Conservation (phyloP, 1,140 invertebrate species). For the Anthonomus grandis region DNA sequence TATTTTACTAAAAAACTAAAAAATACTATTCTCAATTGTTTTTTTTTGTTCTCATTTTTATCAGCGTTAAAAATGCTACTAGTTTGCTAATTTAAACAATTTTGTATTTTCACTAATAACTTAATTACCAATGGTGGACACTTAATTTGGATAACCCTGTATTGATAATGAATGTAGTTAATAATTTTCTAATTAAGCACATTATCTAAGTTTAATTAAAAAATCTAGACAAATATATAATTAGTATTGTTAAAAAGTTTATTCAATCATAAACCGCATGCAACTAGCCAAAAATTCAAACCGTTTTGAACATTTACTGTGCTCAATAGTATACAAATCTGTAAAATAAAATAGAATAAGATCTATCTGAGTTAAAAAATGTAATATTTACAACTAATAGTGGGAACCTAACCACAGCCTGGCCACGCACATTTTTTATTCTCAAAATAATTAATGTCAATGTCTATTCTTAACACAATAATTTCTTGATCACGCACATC, state of each 20-base stretch:
- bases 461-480: background rate
- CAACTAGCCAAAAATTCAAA: constrained; percentile 16
- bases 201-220: constrained; percentile 5
- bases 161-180: too few species aligned
- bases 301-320: background rate
- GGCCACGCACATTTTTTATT: constrained; percentile 55
- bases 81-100: too few species aligned
- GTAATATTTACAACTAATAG: constrained; percentile 25
- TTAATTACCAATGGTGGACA: too few species aligned
- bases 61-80: too few species aligned
- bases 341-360: constrained; percentile 10
- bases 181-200: too few species aligned
- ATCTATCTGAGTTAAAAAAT: constrained; percentile 10
- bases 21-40: too few species aligned
- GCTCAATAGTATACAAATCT: background rate
- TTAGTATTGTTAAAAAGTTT: constrained; percentile 10
- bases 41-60: too few species aligned
- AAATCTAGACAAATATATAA: constrained; percentile 15
- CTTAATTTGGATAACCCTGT: too few species aligned
- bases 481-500: constrained; percentile 22
- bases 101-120: too few species aligned
- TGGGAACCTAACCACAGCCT: constrained; percentile 57
- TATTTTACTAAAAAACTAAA: too few species aligned
- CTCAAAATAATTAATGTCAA: constrained; percentile 11
- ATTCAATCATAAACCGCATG: constrained; percentile 9